These are phyloP conservation scores for Cephalophus harveyi DNA, from an alignment of 2,113 vertebrate genomes.

Conservation along the genomic window DNA sequence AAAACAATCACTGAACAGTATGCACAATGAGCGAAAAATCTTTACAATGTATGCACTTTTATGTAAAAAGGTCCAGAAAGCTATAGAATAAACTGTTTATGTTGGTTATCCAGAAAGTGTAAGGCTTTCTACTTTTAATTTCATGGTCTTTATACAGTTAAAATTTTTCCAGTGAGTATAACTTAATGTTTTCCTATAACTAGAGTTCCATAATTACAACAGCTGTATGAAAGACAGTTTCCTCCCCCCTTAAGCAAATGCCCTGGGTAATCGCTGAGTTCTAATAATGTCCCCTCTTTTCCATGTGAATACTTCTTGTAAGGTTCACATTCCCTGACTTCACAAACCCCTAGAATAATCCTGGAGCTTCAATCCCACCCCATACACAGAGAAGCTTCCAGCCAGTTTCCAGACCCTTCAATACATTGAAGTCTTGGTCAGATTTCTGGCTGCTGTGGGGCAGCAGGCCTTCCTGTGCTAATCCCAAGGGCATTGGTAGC, in stretches of 20 bases:
- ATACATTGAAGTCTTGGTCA: neutral
- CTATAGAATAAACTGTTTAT: neutral
- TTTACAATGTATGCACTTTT: neutral
- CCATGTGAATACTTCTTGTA: neutral
- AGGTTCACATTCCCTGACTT: neutral
- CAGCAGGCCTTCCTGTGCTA: neutral
- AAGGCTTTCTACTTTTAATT: constrained; percentile 4
- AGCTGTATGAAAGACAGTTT: neutral
- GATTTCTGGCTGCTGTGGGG: neutral
- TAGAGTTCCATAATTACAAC: neutral
- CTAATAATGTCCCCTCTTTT: neutral
- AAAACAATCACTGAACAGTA: neutral
- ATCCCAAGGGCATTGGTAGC: neutral
- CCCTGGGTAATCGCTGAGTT: neutral
- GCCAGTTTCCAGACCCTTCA: neutral
- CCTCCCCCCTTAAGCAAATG: neutral
- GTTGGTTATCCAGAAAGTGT: neutral
- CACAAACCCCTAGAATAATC: neutral
- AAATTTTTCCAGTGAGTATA: neutral
- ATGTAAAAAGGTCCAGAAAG: neutral
- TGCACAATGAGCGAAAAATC: neutral
- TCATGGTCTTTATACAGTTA: neutral
- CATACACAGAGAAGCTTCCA: neutral
- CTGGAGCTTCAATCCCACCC: neutral
- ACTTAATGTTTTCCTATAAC: neutral